phyloP scores from a whole-genome alignment of 1,140 invertebrate genomes.

The Thaumetopoea pityocampa region DNA sequence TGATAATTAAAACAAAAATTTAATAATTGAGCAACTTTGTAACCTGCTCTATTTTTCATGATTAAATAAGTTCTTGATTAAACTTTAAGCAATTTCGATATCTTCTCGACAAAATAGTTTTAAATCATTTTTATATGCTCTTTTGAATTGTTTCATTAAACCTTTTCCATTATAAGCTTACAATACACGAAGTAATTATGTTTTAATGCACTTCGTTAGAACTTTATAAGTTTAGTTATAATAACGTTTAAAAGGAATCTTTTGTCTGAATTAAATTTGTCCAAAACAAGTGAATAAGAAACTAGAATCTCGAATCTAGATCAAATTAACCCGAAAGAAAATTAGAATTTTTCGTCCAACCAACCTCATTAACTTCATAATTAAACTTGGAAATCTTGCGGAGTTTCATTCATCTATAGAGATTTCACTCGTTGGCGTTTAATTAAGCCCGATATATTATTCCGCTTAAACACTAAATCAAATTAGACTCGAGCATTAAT shows the following conservation, averaged over 20 bases:
- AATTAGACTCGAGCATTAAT: constrained; percentile 12
- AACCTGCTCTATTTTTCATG: no score
- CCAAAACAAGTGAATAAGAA: constrained; percentile 39
- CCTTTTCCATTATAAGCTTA: not conserved
- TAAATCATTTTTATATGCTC: not conserved
- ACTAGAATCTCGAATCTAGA: constrained; percentile 40
- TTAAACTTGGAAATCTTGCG: constrained; percentile 50
- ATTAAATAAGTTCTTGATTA: no score
- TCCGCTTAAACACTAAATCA: constrained; percentile 1
- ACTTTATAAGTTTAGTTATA: constrained; percentile 18
- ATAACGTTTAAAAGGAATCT: constrained; percentile 26
- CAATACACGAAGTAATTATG: not conserved
- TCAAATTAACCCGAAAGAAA: constrained; percentile 59
- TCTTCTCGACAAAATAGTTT: no score
- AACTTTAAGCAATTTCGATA: no score
- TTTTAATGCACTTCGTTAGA: constrained; percentile 1
- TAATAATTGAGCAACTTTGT: no score
- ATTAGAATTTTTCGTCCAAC: constrained; percentile 66
- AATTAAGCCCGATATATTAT: constrained; percentile 21
- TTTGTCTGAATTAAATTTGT: constrained; percentile 43
- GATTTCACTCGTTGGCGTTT: constrained; percentile 23
- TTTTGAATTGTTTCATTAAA: not conserved
- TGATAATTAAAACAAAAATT: no score
- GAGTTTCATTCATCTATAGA: constrained; percentile 34
- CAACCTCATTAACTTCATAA: constrained; percentile 63